Evolutionary conservation across 2,888 invertebrate genomes (phyloP).

Genomic region (Eubasilissa splendida): DNA sequence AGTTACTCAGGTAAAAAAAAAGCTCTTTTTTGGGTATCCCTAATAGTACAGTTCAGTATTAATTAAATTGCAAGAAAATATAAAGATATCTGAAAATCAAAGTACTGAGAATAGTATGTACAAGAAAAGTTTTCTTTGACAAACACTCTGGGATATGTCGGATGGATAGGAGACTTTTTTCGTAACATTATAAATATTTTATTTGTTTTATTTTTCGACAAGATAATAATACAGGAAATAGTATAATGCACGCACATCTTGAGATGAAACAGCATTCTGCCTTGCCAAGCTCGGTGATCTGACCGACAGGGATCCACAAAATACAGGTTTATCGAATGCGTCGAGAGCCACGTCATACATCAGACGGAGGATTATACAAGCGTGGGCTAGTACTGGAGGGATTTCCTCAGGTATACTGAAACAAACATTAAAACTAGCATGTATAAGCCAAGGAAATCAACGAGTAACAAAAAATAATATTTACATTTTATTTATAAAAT

Average conservation of each 20-base stretch:
- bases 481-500: no score
- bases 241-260: slow-evolving; percentile 68
- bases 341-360: slow-evolving; percentile 97
- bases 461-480: no score
- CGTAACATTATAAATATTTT: not conserved
- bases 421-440: slow-evolving; percentile 37
- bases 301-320: slow-evolving; percentile 78
- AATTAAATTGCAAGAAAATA: no score
- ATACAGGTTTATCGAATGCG: slow-evolving; percentile 91
- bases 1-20: no score
- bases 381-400: slow-evolving; percentile 85
- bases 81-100: no score
- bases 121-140: not conserved
- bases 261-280: slow-evolving; percentile 74
- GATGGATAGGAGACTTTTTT: not conserved
- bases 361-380: slow-evolving; percentile 88
- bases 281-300: slow-evolving; percentile 77
- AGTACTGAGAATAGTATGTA: no score
- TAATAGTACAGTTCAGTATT: not conserved
- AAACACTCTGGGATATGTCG: not conserved
- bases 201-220: no score
- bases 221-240: not conserved
- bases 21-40: not conserved
- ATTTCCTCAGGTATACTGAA: slow-evolving; percentile 80
- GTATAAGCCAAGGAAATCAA: no score